Conservation (phyloP, 2,797 vertebrate species). For the Myotis daubentonii region DNA sequence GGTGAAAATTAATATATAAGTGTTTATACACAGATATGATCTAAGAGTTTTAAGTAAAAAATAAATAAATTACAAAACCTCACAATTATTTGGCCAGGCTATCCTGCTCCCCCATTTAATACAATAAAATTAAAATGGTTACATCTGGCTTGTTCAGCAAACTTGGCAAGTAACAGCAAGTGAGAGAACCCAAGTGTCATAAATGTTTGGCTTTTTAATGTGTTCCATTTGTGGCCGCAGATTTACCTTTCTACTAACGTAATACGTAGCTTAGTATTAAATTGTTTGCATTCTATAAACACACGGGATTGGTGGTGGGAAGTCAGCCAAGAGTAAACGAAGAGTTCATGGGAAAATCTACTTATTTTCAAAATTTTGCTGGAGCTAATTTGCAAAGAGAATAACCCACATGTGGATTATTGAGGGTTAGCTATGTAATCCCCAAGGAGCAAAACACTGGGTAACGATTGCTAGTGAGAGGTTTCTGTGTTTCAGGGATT, state of each 20-base stretch:
- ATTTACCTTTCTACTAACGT: slow-evolving; percentile 62
- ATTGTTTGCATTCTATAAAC: slow-evolving; percentile 62
- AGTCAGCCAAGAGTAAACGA: slow-evolving; percentile 59
- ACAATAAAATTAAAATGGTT: slow-evolving; percentile 42
- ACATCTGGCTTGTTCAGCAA: slow-evolving; percentile 52
- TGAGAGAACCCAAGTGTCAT: slow-evolving; percentile 46
- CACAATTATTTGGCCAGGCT: slow-evolving; percentile 22
- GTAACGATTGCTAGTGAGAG: slow-evolving; percentile 37
- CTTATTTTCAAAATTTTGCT: slow-evolving; percentile 64
- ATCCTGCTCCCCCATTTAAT: neutral
- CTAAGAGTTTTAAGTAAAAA: slow-evolving; percentile 16
- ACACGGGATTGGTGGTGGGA: slow-evolving; percentile 58
- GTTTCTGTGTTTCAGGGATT: slow-evolving; percentile 31
- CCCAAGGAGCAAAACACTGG: slow-evolving; percentile 53
- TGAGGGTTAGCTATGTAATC: slow-evolving; percentile 56
- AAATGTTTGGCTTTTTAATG: slow-evolving; percentile 54
- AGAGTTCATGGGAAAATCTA: slow-evolving; percentile 65
- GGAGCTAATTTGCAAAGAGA: slow-evolving; percentile 67
- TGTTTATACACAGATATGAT: slow-evolving; percentile 26
- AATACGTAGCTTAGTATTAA: slow-evolving; percentile 43
- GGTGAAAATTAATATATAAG: slow-evolving; percentile 45
- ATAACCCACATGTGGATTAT: slow-evolving; percentile 54
- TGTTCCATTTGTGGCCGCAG: slow-evolving; percentile 33
- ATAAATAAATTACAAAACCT: slow-evolving; percentile 34
- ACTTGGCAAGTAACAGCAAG: slow-evolving; percentile 49